These are phyloP conservation scores for Thermophis baileyi DNA, from an alignment of 2,113 vertebrate species.

Conservation along the genomic window DNA sequence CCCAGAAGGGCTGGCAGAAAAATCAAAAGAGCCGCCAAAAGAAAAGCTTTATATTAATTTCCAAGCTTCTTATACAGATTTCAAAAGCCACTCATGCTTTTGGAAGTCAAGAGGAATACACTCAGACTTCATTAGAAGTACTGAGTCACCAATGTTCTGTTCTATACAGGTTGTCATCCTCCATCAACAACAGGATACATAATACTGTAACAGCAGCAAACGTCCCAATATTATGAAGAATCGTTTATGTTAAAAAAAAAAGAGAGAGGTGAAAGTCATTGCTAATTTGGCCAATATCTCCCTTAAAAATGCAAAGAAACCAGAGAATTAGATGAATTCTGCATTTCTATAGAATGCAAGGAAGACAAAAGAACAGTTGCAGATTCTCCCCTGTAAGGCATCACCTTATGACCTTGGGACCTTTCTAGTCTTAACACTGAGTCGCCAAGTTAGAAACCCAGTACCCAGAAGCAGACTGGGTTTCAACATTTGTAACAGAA, in stretches of 20 bases:
- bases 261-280: not conserved
- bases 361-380: not conserved
- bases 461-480: not conserved
- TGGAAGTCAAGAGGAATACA: not conserved
- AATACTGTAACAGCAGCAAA: not conserved
- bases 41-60: not conserved
- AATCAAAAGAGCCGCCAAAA: rapidly evolving
- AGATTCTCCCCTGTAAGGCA: not conserved
- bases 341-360: not conserved
- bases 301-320: not conserved
- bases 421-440: not conserved
- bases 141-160: constrained; percentile 12
- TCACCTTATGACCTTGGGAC: not conserved
- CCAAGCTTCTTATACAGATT: not conserved
- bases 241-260: not conserved
- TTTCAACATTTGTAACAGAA: too few relatives aligned
- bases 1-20: not conserved
- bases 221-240: not conserved
- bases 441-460: not conserved
- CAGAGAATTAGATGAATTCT: not conserved
- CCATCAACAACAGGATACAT: not conserved
- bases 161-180: not conserved
- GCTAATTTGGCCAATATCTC: not conserved
- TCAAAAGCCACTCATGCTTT: not conserved
- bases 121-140: not conserved